These are phyloP conservation scores for Eufriesea mexicana DNA, from an alignment of 1,140 invertebrate genomes.

Conservation along the genomic window DNA sequence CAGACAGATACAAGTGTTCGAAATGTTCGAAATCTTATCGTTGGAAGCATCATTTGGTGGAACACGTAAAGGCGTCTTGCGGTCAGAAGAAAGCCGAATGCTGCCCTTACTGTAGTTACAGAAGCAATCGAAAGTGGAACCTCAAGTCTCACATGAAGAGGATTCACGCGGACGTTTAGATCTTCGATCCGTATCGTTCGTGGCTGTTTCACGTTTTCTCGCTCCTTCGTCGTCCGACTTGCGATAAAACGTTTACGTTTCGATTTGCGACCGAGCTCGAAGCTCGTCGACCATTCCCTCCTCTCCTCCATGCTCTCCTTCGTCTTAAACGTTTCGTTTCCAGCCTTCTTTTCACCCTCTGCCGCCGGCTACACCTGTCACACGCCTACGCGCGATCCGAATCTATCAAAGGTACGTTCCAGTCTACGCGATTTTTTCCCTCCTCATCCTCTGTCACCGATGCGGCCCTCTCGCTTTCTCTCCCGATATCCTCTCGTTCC, in stretches of 20 bases:
- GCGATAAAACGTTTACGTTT: no score
- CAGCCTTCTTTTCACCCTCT: background rate
- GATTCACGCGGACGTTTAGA: conserved; percentile 65
- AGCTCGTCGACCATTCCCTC: no score
- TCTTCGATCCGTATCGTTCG: background rate
- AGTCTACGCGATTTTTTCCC: background rate
- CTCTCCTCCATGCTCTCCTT: no score
- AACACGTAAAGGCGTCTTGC: conserved; percentile 82
- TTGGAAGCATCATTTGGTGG: conserved; percentile 78
- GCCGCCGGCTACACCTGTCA: background rate
- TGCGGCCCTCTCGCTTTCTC: background rate
- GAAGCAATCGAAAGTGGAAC: conserved; percentile 79
- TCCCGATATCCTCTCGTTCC: no score
- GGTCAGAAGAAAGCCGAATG: conserved; percentile 77
- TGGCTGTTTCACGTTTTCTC: background rate
- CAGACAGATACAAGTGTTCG: conserved; percentile 67
- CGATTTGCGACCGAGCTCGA: no score
- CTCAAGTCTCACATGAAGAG: conserved; percentile 79
- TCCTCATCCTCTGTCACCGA: no score
- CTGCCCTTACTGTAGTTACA: conserved; percentile 81
- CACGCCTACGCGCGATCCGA: no score
- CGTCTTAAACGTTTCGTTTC: no score
- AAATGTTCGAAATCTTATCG: conserved; percentile 80
- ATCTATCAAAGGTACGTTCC: background rate
- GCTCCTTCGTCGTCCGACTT: background rate